Base-by-base conservation (phyloP, 2,888 invertebrate species). In the Germaria angustata region DNA sequence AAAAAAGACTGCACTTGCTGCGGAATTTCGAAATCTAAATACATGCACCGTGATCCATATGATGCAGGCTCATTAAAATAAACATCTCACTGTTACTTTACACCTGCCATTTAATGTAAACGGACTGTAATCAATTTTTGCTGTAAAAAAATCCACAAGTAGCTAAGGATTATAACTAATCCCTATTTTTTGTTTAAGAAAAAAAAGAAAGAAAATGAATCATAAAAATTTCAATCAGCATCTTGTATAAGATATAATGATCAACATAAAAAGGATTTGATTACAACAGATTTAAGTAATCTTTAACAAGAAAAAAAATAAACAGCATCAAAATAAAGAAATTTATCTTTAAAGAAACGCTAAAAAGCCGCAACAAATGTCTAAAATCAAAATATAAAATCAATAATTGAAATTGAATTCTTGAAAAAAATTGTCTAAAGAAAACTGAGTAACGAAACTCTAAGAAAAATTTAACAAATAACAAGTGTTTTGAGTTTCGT, bases 91-190 rank as follows among this genome's bases (percentile, higher is more conserved):
- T n/a, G n/a, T n/a, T n/a, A n/a, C n/a, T n/a, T n/a, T n/a, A n/a
- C n/a, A n/a, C n/a, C n/a, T n/a, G n/a, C n/a, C n/a, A n/a, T n/a
- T n/a, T n/a, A n/a, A n/a, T n/a, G n/a, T 24, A 51, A 63, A 71
- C 24, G 65, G 69, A 75, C 79, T 73, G 61, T 32, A 9, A 2
- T 6, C 2, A 13, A n/a, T 22, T 66, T 72, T 55, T 49, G 46
- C 1, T 9, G 39, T 53, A 55, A 28, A 28, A 32, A 53, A 53
- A 68, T 9, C 63, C 68, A 53, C 55, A 77, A 77, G 81, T 68
- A 72, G 72, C 61, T 72, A 22, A 49, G 69, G 46, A 78, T 78
- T 73, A 57, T 1, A 32, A 32, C 39, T 77, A 72, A 81, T 78
- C 61, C 39, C 17, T 11, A 9, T 11, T 4, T n/a, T 36, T 1